phyloP scores from a whole-genome alignment of 2,888 invertebrate genomes.

The Taphrorychus bicolor region DNA sequence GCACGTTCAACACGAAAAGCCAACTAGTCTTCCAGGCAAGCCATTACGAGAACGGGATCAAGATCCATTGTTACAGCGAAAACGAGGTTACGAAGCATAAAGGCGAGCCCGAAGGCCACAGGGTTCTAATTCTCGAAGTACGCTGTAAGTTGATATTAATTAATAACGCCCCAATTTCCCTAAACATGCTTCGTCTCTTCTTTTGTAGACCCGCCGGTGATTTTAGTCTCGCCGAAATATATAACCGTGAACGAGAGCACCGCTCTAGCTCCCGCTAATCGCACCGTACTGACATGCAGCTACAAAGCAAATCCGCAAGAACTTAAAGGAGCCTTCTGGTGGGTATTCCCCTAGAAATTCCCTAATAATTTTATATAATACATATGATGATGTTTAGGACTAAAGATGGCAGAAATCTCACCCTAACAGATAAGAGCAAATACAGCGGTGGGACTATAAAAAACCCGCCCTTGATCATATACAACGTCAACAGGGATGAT shows the following conservation, averaged over 20 bases:
- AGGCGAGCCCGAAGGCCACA: slow-evolving; percentile 77
- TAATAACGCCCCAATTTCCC: not conserved
- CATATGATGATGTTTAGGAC: slow-evolving; percentile 65
- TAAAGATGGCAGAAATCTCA: slow-evolving; percentile 69
- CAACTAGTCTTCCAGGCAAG: slow-evolving; percentile 80
- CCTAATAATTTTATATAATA: not conserved
- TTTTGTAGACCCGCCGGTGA: slow-evolving; percentile 80
- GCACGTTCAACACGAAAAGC: slow-evolving; percentile 81
- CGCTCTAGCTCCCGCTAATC: slow-evolving; percentile 43
- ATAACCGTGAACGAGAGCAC: slow-evolving; percentile 78
- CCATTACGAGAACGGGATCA: slow-evolving; percentile 79
- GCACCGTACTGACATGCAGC: slow-evolving; percentile 71
- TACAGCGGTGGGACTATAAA: slow-evolving; percentile 80
- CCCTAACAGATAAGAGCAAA: slow-evolving; percentile 65
- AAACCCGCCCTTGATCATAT: slow-evolving; percentile 79
- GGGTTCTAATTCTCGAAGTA: slow-evolving; percentile 77
- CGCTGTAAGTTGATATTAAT: slow-evolving; percentile 74
- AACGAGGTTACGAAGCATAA: slow-evolving; percentile 80
- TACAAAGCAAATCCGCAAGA: slow-evolving; percentile 88
- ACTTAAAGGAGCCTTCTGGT: slow-evolving; percentile 80
- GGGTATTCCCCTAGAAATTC: slow-evolving; percentile 52
- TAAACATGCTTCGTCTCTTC: not conserved
- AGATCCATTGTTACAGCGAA: slow-evolving; percentile 81
- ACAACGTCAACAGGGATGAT: slow-evolving; percentile 77
- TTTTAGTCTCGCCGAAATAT: slow-evolving; percentile 76